phyloP scores from a whole-genome alignment of 92 coral and sea anemone species.

The Palythoa caribaeorum region DNA sequence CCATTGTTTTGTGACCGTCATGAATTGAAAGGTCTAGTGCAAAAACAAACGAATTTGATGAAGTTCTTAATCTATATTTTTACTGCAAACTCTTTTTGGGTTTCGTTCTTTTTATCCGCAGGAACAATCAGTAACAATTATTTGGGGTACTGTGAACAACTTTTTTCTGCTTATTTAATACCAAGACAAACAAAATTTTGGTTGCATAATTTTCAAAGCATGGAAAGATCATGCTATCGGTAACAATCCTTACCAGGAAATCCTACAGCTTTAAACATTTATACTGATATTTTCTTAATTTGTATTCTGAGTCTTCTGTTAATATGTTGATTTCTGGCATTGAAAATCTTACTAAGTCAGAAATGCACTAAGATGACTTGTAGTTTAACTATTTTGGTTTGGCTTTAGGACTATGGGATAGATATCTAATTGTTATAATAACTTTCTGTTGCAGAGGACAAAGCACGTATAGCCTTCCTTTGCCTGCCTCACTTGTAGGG shows the following conservation, averaged over 20 bases:
- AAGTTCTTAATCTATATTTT: neutral
- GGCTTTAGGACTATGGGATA: neutral
- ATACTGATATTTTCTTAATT: too few species aligned
- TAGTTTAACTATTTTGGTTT: neutral
- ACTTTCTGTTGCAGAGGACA: slow-evolving; percentile 13
- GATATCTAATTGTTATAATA: neutral
- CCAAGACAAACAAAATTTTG: too few species aligned
- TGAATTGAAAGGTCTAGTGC: slow-evolving; percentile 1
- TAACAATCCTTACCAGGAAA: too few species aligned
- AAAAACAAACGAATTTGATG: neutral
- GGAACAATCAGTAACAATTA: neutral
- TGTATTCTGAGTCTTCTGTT: slow-evolving; percentile 1
- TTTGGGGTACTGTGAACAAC: slow-evolving; percentile 3
- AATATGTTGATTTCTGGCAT: slow-evolving; percentile 12
- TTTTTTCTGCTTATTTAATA: slow-evolving; percentile 1
- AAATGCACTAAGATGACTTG: slow-evolving; percentile 1
- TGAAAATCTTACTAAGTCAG: neutral
- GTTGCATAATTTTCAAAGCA: too few species aligned
- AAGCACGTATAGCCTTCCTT: slow-evolving; percentile 17
- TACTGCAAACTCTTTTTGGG: slow-evolving; percentile 8
- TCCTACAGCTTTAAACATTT: too few species aligned
- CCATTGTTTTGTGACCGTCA: slow-evolving; percentile 20
- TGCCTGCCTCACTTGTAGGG: neutral
- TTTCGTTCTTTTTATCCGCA: neutral
- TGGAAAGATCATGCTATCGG: too few species aligned